Evolutionary conservation across 2,113 vertebrate genomes (phyloP), one percentile per base, ranked within the genome.

Genomic region (Panthera tigris): DNA sequence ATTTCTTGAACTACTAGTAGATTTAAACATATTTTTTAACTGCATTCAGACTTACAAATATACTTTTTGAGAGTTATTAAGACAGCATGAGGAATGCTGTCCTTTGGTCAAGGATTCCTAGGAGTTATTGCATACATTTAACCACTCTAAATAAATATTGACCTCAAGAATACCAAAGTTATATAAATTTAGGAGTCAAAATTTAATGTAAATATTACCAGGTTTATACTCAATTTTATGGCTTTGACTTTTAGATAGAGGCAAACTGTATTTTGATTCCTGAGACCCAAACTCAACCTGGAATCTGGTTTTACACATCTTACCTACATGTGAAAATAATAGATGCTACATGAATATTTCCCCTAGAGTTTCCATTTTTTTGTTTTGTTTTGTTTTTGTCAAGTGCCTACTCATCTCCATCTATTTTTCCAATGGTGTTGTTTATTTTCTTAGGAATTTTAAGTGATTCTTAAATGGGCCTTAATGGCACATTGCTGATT

Each of bases 11-110:
- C 21, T 65, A 87, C 25, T 39, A 39, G 7, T 45, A 94, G 45
- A 78, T 78, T 63, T 79, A 74, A 79, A 85, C n/a, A 33, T 68
- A 39, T 78, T 97, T 84, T 94, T 71, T 84, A 93, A 39, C n/a
- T 91, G 33, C 25, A 69, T 31, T 71, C 41, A 55, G 7, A 55
- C 94, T 83, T 91, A 82, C 14, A 68, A 52, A 93, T 39, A 90
- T 6, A 74, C 25, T 82, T 36, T 50, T 80, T 81, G 66, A 68
- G 19, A 68, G 3, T 89, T 39, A 61, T 48, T 89, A 55, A 93
- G 16, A 68, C 45, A 45, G 1, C 16, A 18, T 69, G 7, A 29
- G 31, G 6, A 85, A 87, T 52, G 9, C 16, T 41, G 0, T 86
- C 31, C 55, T 90, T 94, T 61, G 52, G 31, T 45, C 21, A 2